Base-by-base conservation (phyloP, 2,888 invertebrate genomes). In the Octonoba sinensis region DNA sequence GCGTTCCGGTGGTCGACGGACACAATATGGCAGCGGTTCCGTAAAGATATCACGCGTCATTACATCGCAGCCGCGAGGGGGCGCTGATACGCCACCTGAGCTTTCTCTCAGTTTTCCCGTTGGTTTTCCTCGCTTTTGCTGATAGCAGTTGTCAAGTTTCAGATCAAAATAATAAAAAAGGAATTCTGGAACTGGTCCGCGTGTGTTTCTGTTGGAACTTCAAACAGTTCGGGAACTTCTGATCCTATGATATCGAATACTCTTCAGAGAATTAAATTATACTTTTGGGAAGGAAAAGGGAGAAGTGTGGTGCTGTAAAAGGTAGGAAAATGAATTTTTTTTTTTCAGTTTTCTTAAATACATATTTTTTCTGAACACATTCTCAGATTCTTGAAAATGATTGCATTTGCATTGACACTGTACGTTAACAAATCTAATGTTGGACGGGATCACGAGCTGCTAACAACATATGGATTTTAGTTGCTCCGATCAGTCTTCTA, bases 11-110 rank as follows among this genome's bases (percentile, higher is more conserved):
- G 71, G 71, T 18, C n/a, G 71, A 13, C 27, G 18, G 47, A 49
- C 60, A 59, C 71, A 60, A 72, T 72, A 72, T 72, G 71, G 65
- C 65, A 47, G 65, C 65, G 65, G 65, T 46, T 49, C 22, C 27
- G 12, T 16, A 66, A 49, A 72, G 71, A 72, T 72, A 72, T 22
- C 51, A 47, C 51, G 71, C 62, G 49, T 72, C 71, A 72, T 72
- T 72, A 72, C 60, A 24, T 47, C 22, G 18, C 60, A 51, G 62
- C 27, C 71, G 60, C 71, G 47, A 60, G 71, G 62, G 71, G 71
- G 36, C 49, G 46, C 71, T 72, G 71, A 72, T 72, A 72, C 20
- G 71, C 71, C 71, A 72, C 71, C 71, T 72, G 71, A 72, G 71
- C 71, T 72, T 49, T 27, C 22, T 36, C 36, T 36, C 8, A 36